Conservation (phyloP, 2,113 vertebrate genomes). For the Gallinago paraguaiae region DNA sequence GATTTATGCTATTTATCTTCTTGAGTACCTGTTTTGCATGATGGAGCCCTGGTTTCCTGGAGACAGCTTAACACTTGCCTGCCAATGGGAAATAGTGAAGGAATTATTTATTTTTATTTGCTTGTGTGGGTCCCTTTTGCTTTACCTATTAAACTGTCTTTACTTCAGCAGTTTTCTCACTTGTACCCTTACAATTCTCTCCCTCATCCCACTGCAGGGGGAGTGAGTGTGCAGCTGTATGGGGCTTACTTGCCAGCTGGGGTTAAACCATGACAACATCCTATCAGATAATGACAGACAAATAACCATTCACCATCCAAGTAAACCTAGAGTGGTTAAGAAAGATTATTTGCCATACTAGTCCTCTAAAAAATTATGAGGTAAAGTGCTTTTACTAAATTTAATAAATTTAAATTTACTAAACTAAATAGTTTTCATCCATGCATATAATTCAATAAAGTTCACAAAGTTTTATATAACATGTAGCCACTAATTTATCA, state of each 20-base stretch:
- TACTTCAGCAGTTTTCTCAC: background rate
- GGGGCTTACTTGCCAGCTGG: background rate
- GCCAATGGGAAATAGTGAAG: accelerated
- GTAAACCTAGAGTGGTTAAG: background rate
- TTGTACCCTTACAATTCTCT: background rate
- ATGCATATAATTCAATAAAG: background rate
- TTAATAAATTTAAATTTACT: background rate
- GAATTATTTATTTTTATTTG: background rate
- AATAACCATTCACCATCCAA: background rate
- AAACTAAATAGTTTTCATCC: background rate
- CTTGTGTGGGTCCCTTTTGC: accelerated
- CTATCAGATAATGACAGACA: background rate
- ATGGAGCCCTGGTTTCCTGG: background rate
- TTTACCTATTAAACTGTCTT: background rate
- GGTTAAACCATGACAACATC: background rate
- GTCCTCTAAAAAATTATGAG: background rate
- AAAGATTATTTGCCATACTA: background rate
- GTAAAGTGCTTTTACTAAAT: background rate
- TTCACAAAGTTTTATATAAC: background rate
- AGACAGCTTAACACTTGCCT: background rate
- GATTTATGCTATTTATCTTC: background rate
- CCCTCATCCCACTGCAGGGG: background rate
- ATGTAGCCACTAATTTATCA: background rate
- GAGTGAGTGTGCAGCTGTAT: accelerated
- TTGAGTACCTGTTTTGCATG: accelerated